Conservation (phyloP, 2,888 invertebrate genomes). For the Clostera curtula region DNA sequence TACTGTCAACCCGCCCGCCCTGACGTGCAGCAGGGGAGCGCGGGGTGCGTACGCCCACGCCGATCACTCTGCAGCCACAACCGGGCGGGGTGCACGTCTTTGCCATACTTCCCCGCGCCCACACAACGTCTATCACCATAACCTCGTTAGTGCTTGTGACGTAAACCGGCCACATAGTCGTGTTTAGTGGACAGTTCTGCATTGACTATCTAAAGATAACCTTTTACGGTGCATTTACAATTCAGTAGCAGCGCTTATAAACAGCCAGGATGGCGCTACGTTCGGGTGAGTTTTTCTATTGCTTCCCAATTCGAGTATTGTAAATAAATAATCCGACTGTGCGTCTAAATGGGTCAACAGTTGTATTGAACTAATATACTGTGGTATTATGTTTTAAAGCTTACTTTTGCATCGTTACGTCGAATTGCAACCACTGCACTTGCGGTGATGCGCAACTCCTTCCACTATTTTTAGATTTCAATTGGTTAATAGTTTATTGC, state of each 20-base stretch:
- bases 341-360: no score
- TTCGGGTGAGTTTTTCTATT: slow-evolving; percentile 51
- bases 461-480: slow-evolving; percentile 13
- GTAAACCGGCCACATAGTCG: slow-evolving; percentile 43
- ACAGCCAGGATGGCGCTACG: slow-evolving; percentile 65
- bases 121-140: slow-evolving; percentile 41
- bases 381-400: no score
- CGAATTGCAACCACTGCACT: slow-evolving; percentile 19
- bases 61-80: slow-evolving; percentile 60
- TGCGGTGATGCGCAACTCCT: slow-evolving; percentile 18
- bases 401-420: slow-evolving; percentile 7
- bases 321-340: no score
- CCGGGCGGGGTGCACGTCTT: slow-evolving; percentile 56
- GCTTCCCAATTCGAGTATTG: slow-evolving; percentile 1
- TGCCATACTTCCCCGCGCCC: slow-evolving; percentile 26
- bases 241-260: slow-evolving; percentile 62
- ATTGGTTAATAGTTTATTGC: neutral
- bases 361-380: no score
- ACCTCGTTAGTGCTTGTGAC: slow-evolving; percentile 61
- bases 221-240: slow-evolving; percentile 65
- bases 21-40: slow-evolving; percentile 46
- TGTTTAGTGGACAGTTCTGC: slow-evolving; percentile 36
- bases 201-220: slow-evolving; percentile 43
- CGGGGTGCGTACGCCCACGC: slow-evolving; percentile 57
- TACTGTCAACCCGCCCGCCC: slow-evolving; percentile 36